Evolutionary conservation across 64 coral and sea anemone species (phyloP).

Genomic region (Stylophora pistillata): DNA sequence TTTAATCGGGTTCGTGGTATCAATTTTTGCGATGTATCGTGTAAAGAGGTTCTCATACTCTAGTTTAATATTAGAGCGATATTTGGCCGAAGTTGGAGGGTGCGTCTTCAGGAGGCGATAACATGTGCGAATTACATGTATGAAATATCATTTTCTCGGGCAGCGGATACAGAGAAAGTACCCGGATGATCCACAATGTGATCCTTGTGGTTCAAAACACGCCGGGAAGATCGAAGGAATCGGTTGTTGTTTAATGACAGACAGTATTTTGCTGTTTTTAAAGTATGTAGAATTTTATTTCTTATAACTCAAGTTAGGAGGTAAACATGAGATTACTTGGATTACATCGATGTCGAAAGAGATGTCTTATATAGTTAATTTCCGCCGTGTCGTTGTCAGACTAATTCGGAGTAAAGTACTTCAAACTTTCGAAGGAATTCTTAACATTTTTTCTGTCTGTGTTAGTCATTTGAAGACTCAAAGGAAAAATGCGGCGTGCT

Average conservation of each 20-base stretch:
- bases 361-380: too few species aligned
- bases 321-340: not conserved
- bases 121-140: too few species aligned
- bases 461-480: not conserved
- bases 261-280: not conserved
- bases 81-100: too few species aligned
- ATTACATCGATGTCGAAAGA: not conserved
- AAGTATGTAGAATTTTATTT: slow-evolving; percentile 3
- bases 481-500: slow-evolving; percentile 41
- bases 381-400: too few species aligned
- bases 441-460: not conserved
- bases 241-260: not conserved
- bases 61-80: too few species aligned
- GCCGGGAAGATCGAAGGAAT: not conserved
- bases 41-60: too few species aligned
- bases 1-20: too few species aligned
- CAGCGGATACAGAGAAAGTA: too few species aligned
- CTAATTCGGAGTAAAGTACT: not conserved
- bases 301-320: not conserved
- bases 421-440: not conserved
- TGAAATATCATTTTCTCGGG: not conserved
- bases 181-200: not conserved
- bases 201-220: not conserved
- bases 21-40: too few species aligned
- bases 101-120: too few species aligned